These are phyloP conservation scores for Chromobotia macracanthus DNA, from an alignment of 2,797 vertebrate genomes.

Conservation along the genomic window DNA sequence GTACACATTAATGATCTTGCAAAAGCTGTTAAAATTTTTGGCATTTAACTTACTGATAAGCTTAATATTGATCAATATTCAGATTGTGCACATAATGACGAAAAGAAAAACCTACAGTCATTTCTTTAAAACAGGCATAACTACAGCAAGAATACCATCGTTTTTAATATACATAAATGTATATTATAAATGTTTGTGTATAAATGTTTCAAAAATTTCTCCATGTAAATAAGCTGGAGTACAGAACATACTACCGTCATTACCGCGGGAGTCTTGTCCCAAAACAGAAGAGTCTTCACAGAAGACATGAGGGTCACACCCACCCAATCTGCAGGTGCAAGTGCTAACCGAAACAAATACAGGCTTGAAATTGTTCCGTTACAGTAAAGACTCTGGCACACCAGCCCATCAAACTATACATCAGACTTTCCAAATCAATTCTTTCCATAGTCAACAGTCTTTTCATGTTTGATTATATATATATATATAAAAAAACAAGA, in stretches of 20 bases:
- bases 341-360: conserved; percentile 63
- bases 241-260: conserved; percentile 75
- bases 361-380: conserved; percentile 65
- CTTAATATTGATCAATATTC: conserved; percentile 71
- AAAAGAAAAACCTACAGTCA: conserved; percentile 70
- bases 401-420: conserved; percentile 62
- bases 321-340: conserved; percentile 60
- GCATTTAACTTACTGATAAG: conserved; percentile 73
- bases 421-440: conserved; percentile 47
- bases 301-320: conserved; percentile 84
- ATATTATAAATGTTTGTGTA: too few relatives aligned
- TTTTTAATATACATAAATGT: conserved; percentile 74
- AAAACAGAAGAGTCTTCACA: conserved; percentile 89
- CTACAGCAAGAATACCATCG: conserved; percentile 68
- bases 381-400: conserved; percentile 71
- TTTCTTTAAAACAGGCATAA: conserved; percentile 68
- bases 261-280: conserved; percentile 65
- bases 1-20: conserved; percentile 68
- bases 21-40: conserved; percentile 76
- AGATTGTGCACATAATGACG: conserved; percentile 67
- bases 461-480: conserved; percentile 65
- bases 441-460: conserved; percentile 36
- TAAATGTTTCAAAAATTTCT: conserved; percentile 80
- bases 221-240: conserved; percentile 79
- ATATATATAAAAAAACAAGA: conserved; percentile 46